Evolutionary conservation across 2,113 vertebrate species (phyloP), one percentile per base, ranked within the genome.

Genomic region (Archocentrus centrarchus): DNA sequence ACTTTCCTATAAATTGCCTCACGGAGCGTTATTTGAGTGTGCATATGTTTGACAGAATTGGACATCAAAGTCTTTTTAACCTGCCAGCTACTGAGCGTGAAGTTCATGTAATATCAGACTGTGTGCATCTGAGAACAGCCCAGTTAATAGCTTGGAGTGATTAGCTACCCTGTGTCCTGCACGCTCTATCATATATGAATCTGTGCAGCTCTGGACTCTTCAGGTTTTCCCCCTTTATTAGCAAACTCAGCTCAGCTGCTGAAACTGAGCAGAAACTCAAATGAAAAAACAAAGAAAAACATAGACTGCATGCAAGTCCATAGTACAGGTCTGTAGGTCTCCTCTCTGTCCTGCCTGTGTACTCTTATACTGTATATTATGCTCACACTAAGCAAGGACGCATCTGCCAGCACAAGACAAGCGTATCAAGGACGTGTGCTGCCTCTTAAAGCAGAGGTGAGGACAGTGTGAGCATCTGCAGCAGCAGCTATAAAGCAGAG

Each of bases 401-500:
- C 68, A 55, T 73, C 68, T 73, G 44, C 68, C 27, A 73, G 68
- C 68, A 55, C 68, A 73, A 32, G 35, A 73, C 59, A 0, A 68
- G 47, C 41, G 1, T 41, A 62, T 81, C 37, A 86, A 89, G 87
- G 84, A 66, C 64, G 13, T 27, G 15, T 37, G 55, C 82, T 2
- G 30, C 55, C 75, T 86, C 75, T 61, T 82, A 61, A 79, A 82
- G 57, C 41, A 18, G 30, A 50, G 53, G 27, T 1, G 73, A 77
- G 77, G 70, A 35, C 75, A 24, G 39, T 24, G 66, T 39, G 55
- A 59, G 32, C 6, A 6, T 76, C 41, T 63, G 76, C 58, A 41
- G 77, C 60, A 32, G 75, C 18, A 24, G 73, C 73, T 58, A 58
- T 58, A 75, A 75, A 75, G 32, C 68, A 73, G 68, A n/a, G 66